These are phyloP conservation scores for Cordylochernes scorpioides DNA, from an alignment of 2,888 invertebrate species.

Conservation along the genomic window DNA sequence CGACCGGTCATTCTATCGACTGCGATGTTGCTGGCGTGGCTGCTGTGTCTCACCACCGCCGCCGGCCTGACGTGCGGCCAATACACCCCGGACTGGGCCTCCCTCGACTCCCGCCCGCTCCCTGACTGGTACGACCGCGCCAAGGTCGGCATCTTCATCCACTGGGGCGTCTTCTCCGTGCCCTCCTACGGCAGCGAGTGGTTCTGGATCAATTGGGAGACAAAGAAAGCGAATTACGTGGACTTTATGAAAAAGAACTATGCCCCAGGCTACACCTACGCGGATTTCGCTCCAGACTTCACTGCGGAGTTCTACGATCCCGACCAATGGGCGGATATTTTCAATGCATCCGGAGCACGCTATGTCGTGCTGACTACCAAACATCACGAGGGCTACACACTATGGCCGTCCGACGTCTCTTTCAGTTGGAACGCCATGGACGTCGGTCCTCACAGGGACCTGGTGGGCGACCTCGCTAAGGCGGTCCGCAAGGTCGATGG, in stretches of 20 bases:
- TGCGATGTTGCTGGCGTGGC: too few relatives aligned
- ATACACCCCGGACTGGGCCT: constrained; percentile 16
- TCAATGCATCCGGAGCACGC: constrained; percentile 25
- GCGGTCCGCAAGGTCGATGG: constrained; percentile 14
- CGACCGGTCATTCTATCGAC: too few relatives aligned
- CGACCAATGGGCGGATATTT: constrained; percentile 24
- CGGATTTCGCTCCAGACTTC: constrained; percentile 26
- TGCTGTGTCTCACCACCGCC: too few relatives aligned
- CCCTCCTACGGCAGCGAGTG: constrained; percentile 14
- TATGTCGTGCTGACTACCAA: constrained; percentile 26
- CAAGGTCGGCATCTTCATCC: constrained; percentile 16
- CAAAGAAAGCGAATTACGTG: constrained; percentile 15
- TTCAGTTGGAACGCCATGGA: constrained; percentile 26
- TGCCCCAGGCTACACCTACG: constrained; percentile 25
- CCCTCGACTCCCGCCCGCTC: constrained; percentile 15
- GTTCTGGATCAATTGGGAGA: constrained; percentile 14
- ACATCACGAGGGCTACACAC: constrained; percentile 26
- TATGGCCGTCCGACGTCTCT: constrained; percentile 24
- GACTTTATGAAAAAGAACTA: constrained; percentile 24
- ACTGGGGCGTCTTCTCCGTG: constrained; percentile 17
- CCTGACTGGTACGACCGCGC: constrained; percentile 15
- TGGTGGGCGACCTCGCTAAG: constrained; percentile 20
- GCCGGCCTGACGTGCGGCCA: too few relatives aligned
- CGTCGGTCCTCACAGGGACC: constrained; percentile 24
- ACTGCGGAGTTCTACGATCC: constrained; percentile 26